phyloP scores from a whole-genome alignment of 2,113 vertebrate species.

The Brachyhypopomus gauderio region DNA sequence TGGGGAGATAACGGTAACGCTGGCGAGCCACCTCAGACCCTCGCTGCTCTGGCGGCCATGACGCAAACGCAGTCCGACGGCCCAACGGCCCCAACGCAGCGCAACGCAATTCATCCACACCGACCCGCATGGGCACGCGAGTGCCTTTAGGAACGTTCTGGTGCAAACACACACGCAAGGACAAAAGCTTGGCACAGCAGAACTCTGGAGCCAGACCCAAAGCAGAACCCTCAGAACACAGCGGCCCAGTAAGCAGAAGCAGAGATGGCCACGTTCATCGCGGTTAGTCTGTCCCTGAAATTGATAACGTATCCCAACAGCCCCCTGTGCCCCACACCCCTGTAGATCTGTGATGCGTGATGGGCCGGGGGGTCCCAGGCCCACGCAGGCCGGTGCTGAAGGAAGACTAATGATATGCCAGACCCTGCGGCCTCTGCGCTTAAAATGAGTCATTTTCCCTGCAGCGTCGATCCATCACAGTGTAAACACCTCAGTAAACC shows the following conservation, averaged over 20 bases:
- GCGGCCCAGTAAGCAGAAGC: not conserved
- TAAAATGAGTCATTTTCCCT: slow-evolving; percentile 36
- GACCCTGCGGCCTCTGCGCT: slow-evolving; percentile 12
- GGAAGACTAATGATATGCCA: not conserved
- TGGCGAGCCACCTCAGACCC: not conserved
- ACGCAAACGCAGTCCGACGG: not conserved
- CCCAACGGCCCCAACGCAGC: not conserved
- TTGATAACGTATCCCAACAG: not conserved
- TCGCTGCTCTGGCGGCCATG: not conserved
- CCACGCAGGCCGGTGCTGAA: not conserved
- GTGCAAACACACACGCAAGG: no score
- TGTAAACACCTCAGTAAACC: slow-evolving; percentile 18
- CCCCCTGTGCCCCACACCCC: no score
- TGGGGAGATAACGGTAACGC: slow-evolving; percentile 19
- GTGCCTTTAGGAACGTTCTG: no score
- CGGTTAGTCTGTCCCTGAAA: not conserved
- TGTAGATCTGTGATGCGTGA: slow-evolving; percentile 18
- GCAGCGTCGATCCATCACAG: slow-evolving; percentile 23
- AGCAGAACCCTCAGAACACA: not conserved
- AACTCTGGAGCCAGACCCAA: not conserved
- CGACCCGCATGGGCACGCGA: no score
- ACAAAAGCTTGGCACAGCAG: not conserved
- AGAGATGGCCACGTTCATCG: not conserved
- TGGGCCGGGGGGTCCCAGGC: not conserved
- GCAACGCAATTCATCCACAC: no score